phyloP scores from a whole-genome alignment of 2,797 vertebrate genomes.

The Poeciliopsis paucimaculata region DNA sequence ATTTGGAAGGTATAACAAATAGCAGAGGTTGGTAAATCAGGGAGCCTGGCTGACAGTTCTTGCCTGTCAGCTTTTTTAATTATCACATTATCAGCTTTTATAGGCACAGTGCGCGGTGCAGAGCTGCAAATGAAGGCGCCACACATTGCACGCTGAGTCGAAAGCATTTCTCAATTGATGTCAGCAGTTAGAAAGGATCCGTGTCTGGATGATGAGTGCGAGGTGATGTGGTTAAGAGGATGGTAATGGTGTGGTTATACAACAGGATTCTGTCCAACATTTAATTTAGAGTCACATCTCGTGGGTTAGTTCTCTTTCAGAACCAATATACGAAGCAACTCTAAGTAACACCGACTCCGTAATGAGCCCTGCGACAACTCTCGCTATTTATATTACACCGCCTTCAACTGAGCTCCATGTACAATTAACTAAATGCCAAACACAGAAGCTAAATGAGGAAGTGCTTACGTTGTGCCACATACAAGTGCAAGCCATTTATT shows the following conservation, averaged over 20 bases:
- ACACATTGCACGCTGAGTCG: slow-evolving; percentile 82
- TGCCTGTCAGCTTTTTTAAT: slow-evolving; percentile 97
- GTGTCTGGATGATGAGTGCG: slow-evolving; percentile 47
- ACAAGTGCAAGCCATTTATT: slow-evolving; percentile 42
- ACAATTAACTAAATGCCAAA: slow-evolving; percentile 35
- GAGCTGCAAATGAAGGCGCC: slow-evolving; percentile 86
- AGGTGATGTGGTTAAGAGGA: slow-evolving; percentile 41
- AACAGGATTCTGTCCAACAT: slow-evolving; percentile 10
- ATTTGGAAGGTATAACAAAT: slow-evolving; percentile 65
- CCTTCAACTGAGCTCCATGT: slow-evolving; percentile 29
- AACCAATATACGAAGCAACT: slow-evolving; percentile 1
- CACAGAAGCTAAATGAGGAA: slow-evolving; percentile 49
- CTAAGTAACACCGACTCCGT: slow-evolving; percentile 40
- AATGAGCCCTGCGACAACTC: slow-evolving; percentile 48
- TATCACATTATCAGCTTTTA: slow-evolving; percentile 96
- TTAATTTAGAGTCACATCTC: not conserved
- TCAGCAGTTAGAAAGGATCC: slow-evolving; percentile 65
- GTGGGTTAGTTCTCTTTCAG: not conserved
- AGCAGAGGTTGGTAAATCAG: slow-evolving; percentile 75
- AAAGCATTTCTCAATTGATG: slow-evolving; percentile 78
- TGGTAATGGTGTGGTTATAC: slow-evolving; percentile 14
- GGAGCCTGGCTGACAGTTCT: slow-evolving; percentile 86
- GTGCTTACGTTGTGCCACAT: slow-evolving; percentile 29
- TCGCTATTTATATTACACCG: slow-evolving; percentile 39
- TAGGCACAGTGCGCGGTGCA: slow-evolving; percentile 83